phyloP scores from a whole-genome alignment of 1,140 invertebrate species.

The Papilio glaucus region DNA sequence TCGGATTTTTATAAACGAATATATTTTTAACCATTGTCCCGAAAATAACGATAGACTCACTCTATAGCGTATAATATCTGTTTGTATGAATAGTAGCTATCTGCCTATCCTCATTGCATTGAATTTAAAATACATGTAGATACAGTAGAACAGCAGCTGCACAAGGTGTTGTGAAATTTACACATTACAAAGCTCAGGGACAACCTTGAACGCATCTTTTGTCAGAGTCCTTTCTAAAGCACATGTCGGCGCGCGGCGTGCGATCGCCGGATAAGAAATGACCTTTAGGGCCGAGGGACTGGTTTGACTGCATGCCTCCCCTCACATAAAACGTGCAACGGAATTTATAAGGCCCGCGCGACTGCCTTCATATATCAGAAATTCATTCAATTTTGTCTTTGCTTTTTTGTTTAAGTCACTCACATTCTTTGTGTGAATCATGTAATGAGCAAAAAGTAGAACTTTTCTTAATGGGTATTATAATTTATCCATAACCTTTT shows the following conservation, averaged over 20 bases:
- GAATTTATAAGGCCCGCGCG: slow-evolving; percentile 47
- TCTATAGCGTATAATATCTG: background rate
- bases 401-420: background rate
- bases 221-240: slow-evolving; percentile 36
- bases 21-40: too few species aligned
- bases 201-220: slow-evolving; percentile 38
- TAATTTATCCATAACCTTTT: background rate
- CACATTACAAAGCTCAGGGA: slow-evolving; percentile 20
- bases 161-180: background rate
- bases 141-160: background rate
- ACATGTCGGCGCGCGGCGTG: slow-evolving; percentile 46
- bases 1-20: background rate
- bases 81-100: background rate
- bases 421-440: background rate
- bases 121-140: background rate
- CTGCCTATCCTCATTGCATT: background rate
- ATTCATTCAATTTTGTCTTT: slow-evolving; percentile 24
- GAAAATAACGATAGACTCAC: background rate
- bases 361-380: slow-evolving; percentile 26
- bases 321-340: slow-evolving; percentile 39
- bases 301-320: slow-evolving; percentile 69
- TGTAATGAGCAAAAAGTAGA: background rate
- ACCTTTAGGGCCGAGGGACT: slow-evolving; percentile 69
- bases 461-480: background rate
- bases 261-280: slow-evolving; percentile 67